phyloP scores from a whole-genome alignment of 2,888 invertebrate species.

The Dastarcus helophoroides region DNA sequence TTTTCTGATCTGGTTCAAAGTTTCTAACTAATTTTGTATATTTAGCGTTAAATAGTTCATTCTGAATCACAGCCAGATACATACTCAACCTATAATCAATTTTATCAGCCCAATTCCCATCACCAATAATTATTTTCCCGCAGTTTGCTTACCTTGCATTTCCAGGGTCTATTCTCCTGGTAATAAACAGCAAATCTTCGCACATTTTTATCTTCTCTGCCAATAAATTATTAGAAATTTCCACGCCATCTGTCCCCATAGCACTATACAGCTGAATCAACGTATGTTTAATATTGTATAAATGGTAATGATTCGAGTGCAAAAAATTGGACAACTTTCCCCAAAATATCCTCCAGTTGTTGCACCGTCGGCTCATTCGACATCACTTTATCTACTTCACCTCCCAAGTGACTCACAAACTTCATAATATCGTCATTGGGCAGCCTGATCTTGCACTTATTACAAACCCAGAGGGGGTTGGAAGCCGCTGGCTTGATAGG shows the following conservation, averaged over 20 bases:
- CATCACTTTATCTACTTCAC: slow-evolving; percentile 55
- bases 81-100: slow-evolving; percentile 44
- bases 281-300: slow-evolving; percentile 57
- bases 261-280: slow-evolving; percentile 59
- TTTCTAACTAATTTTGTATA: slow-evolving; percentile 24
- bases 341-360: slow-evolving; percentile 50
- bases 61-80: slow-evolving; percentile 63
- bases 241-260: slow-evolving; percentile 51
- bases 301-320: slow-evolving; percentile 55
- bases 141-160: slow-evolving; percentile 40
- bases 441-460: slow-evolving; percentile 50
- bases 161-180: slow-evolving; percentile 54
- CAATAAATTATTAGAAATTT: slow-evolving; percentile 45
- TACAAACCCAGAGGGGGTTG: slow-evolving; percentile 52
- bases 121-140: background rate
- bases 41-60: slow-evolving; percentile 42
- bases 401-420: slow-evolving; percentile 54
- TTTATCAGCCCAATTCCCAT: background rate
- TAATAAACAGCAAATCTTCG: slow-evolving; percentile 47
- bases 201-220: slow-evolving; percentile 54
- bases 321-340: slow-evolving; percentile 50
- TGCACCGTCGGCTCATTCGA: slow-evolving; percentile 42
- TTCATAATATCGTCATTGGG: slow-evolving; percentile 51
- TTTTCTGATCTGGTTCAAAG: slow-evolving; percentile 32
- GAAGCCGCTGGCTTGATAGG: slow-evolving; percentile 52